Conservation (phyloP, 2,113 vertebrate species). For the Leucoraja erinaceus region DNA sequence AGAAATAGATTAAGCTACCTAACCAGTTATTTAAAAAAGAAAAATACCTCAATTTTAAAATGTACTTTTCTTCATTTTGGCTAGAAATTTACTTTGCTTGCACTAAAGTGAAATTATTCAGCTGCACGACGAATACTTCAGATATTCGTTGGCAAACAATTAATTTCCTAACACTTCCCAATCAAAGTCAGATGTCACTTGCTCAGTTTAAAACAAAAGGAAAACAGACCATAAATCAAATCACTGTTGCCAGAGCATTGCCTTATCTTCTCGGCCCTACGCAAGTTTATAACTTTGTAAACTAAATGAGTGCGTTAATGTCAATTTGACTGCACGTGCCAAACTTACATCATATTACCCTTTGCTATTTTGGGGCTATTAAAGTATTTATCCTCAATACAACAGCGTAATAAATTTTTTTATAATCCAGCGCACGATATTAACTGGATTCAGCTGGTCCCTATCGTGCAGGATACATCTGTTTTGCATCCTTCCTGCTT, state of each 20-base stretch:
- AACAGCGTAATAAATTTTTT: conserved; percentile 55
- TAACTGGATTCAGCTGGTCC: conserved; percentile 74
- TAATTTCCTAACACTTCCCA: conserved; percentile 48
- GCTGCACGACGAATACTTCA: conserved; percentile 49
- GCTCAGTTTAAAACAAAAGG: conserved; percentile 47
- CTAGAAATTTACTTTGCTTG: conserved; percentile 51
- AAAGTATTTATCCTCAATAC: conserved; percentile 60
- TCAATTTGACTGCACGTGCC: conserved; percentile 28
- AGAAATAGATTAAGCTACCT: background rate
- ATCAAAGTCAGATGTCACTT: conserved; percentile 58
- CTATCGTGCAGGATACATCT: conserved; percentile 71
- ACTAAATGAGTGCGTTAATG: background rate
- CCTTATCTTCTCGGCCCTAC: conserved; percentile 53
- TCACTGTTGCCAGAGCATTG: conserved; percentile 51
- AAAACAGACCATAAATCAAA: conserved; percentile 47
- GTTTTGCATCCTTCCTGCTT: conserved; percentile 51
- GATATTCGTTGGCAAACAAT: conserved; percentile 48
- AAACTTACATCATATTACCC: background rate
- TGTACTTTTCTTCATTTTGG: conserved; percentile 47
- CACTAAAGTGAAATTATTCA: conserved; percentile 43
- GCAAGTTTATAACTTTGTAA: conserved; percentile 52
- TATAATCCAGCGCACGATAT: conserved; percentile 60
- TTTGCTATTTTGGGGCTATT: conserved; percentile 42
- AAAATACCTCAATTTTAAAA: conserved; percentile 44
- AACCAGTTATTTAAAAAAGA: background rate